Evolutionary conservation across 2,888 invertebrate genomes (phyloP), one percentile per base, ranked within the genome.

Genomic region (Neoscelio sp.): DNA sequence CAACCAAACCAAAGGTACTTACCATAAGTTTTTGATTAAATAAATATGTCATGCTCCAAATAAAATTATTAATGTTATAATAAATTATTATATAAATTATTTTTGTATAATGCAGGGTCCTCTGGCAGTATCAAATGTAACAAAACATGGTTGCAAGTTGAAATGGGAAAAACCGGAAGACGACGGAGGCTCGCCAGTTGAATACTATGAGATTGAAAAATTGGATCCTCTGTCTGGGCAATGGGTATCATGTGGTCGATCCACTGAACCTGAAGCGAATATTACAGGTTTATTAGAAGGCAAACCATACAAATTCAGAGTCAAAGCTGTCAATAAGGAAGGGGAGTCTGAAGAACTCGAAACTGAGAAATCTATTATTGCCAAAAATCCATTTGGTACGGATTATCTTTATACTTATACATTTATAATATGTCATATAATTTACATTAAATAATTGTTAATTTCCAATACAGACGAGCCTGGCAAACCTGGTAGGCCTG

Each of bases 241-340:
- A 91, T 99, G 99, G 99, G 93, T 97, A 58, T 96, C 97, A 5
- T 97, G 97, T 87, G 97, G 96, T 13, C 95, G 96, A 75, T 94
- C 96, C 38, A 94, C 95, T 67, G 96, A 96, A 86, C 96, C 96
- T 18, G 96, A 96, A 91, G 95, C 96, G 0, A 96, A 95, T 82
- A 92, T 96, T 2, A 94, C 93, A 4, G 97, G 97, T 0, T 92
- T 98, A 44, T 95, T 96, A 84, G 97, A 98, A 89, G 98, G 98
- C 85, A 99, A 99, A 90, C 96, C 97, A 0, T 99, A 99, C 91
- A 98, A 99, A 92, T 99, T 99, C 94, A 94, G 99, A 48, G 99
- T 99, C 0, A 96, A 96, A 87, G 99, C 99, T 13, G 98, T 99
- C 58, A 99, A 99, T 91, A 97, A 98, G 89, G 98, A 99, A 91